phyloP scores from a whole-genome alignment of 2,113 vertebrate genomes.

The Peromyscus californicus region DNA sequence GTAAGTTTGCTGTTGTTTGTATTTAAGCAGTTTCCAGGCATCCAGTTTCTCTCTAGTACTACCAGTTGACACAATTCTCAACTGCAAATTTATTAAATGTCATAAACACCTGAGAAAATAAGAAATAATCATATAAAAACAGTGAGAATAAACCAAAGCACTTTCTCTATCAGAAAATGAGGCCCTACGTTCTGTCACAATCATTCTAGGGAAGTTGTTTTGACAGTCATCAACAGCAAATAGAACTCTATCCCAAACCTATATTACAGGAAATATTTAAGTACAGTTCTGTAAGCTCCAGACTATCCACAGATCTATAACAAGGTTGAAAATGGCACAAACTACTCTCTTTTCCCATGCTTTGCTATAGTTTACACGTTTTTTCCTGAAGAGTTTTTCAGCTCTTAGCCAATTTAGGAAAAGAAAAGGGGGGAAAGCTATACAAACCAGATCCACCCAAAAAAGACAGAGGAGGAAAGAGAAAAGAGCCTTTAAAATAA shows the following conservation, averaged over 20 bases:
- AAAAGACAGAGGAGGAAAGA: conserved; percentile 72
- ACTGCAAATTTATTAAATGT: conserved; percentile 78
- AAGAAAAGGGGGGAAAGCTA: conserved; percentile 57
- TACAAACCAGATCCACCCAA: conserved; percentile 76
- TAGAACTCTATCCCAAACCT: conserved; percentile 76
- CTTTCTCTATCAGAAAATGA: conserved; percentile 78
- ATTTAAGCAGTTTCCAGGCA: conserved; percentile 70
- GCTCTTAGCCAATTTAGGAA: conserved; percentile 75
- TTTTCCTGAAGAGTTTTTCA: conserved; percentile 66
- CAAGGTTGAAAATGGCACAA: conserved; percentile 77
- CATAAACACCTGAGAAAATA: conserved; percentile 76
- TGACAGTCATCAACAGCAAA: conserved; percentile 81
- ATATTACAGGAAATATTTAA: conserved; percentile 82
- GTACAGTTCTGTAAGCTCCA: conserved; percentile 73
- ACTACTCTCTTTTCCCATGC: conserved; percentile 71
- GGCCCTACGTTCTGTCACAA: conserved; percentile 65
- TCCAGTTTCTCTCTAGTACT: conserved; percentile 33
- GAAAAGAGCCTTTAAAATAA: conserved; percentile 78
- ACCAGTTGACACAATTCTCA: conserved; percentile 66
- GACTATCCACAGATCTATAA: conserved; percentile 75
- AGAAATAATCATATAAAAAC: conserved; percentile 78
- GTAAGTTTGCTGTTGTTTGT: conserved; percentile 66
- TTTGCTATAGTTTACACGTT: conserved; percentile 64
- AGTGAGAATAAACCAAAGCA: conserved; percentile 66
- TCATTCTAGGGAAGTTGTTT: conserved; percentile 75